Base-by-base conservation (phyloP, 2,888 invertebrate genomes). In the Anticlea derivata region DNA sequence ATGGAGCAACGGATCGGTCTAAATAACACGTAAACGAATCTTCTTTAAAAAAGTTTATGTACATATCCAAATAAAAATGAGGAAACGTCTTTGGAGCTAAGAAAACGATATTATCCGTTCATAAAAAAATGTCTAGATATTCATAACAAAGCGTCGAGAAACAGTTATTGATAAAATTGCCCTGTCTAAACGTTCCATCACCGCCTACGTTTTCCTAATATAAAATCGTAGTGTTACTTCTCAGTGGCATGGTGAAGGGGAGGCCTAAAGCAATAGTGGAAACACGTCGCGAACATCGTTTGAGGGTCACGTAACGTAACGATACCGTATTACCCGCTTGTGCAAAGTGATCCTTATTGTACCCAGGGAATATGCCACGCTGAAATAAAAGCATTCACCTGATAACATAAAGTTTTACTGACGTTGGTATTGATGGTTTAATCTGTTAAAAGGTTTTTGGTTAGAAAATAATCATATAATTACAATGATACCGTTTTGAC, bases 141-240 rank as follows among this genome's bases (percentile, higher is more conserved):
- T 17, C 17, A 4, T 4, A 4, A 17, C 4, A 17, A 3, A 2
- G 4, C 17, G 4, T 17, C 4, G 17, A 17, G 17, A 17, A 17
- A 17, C 4, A 17, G 4, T 17, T 2, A 2, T 17, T 27, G 5
- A 10, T 10, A 6, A 17, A 8, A 38, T 0, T 37, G 48, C n/a
- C 53, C 12, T 20, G 5, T 58, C 58, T 55, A 46, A 54, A 46
- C 50, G 29, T 39, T 62, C 24, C 43, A 45, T 39, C 7, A 34
- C 7, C 44, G 24, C 33, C 10, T 35, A 65, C 41, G 50, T 51
- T 75, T 77, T 59, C 61, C 54, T 65, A 62, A 73, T 74, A 81
- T 81, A 81, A 80, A 85, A 83, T 82, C 78, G 75, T 80, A 78
- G 80, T 80, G 81, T 79, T 83, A 82, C 77, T 81, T 79, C 79